These are phyloP conservation scores for Drosophila aldrichi DNA, from an alignment of 2,888 invertebrate species.

Conservation along the genomic window DNA sequence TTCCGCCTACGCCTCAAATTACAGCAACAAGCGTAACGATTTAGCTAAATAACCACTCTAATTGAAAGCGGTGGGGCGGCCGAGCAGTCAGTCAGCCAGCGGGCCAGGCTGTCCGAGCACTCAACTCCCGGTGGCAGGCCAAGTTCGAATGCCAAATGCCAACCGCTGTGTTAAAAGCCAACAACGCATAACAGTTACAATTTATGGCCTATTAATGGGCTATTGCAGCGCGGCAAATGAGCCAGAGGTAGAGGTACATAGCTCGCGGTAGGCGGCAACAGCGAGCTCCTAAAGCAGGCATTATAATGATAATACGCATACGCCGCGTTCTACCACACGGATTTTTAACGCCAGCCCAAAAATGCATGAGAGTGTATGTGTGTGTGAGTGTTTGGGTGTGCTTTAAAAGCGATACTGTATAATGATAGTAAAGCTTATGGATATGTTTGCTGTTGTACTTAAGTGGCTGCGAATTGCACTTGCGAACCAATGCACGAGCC, in stretches of 20 bases:
- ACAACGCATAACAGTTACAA: constrained; percentile 80
- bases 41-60: constrained; percentile 79
- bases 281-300: constrained; percentile 11
- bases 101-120: constrained; percentile 10
- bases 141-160: constrained; percentile 66
- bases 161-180: constrained; percentile 78
- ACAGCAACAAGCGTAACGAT: constrained; percentile 73
- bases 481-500: constrained; percentile 25
- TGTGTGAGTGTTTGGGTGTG: constrained; percentile 11
- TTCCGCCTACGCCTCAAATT: constrained; percentile 69
- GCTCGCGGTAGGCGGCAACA: constrained; percentile 47
- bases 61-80: constrained; percentile 69
- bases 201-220: constrained; percentile 80
- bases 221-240: constrained; percentile 26
- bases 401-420: constrained; percentile 54
- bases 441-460: constrained; percentile 62
- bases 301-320: constrained; percentile 61
- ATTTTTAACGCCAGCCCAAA: constrained; percentile 28
- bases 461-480: constrained; percentile 69
- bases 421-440: constrained; percentile 58
- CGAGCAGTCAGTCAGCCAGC: background rate
- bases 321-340: constrained; percentile 23
- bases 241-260: constrained; percentile 41
- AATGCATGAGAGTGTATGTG: background rate
- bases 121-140: constrained; percentile 51